Evolutionary conservation across 2,888 invertebrate genomes (phyloP), one percentile per base, ranked within the genome.

Genomic region (Odontomyia ornata): DNA sequence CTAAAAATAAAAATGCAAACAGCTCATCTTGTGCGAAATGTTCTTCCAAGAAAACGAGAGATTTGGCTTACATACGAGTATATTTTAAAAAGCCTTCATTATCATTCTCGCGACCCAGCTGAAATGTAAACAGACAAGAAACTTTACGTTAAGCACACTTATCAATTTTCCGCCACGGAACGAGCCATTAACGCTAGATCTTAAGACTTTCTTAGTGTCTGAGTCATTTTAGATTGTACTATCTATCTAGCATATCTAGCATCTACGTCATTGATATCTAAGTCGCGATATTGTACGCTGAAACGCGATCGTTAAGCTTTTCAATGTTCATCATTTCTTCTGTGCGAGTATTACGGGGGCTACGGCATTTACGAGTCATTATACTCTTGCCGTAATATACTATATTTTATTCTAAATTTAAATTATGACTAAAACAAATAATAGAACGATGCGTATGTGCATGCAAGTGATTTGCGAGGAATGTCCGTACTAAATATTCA

Each of bases 361-460:
- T 36, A 36, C 36, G 52, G 52, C 52, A 36, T 36, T 18, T 52
- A 18, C 27, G 18, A 64, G 64, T 64, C 64, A 64, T 30, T 30
- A 28, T 64, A 64, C 64, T 64, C n/a, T 15, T n/a, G n/a, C n/a
- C n/a, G 25, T 64, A 1, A 28, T 64, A 28, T n/a, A n/a, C n/a
- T 30, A 64, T 11, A 64, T 30, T 64, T 28, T 64, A 64, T 64
- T 64, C 64, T 64, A 64, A 64, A 64, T 64, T 64, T 64, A 64
- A 64, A 64, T 28, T 64, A 30, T 64, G 64, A 64, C 64, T 27
- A 64, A 21, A n/a, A n/a, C n/a, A n/a, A 60, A 25, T 60, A 25
- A 52, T 52, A 52, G 13, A 15, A 52, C 5, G 21, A 25, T 15
- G 52, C 4, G 52, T 52, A 18, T 60, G 60, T 60, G 15, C 9